Percentiles rank a stretch among this genome's conserved stretches.
These are phyloP conservation scores for Herpetotheres cachinnans DNA, from an alignment of 2,113 vertebrate species.

Conservation along the genomic window DNA sequence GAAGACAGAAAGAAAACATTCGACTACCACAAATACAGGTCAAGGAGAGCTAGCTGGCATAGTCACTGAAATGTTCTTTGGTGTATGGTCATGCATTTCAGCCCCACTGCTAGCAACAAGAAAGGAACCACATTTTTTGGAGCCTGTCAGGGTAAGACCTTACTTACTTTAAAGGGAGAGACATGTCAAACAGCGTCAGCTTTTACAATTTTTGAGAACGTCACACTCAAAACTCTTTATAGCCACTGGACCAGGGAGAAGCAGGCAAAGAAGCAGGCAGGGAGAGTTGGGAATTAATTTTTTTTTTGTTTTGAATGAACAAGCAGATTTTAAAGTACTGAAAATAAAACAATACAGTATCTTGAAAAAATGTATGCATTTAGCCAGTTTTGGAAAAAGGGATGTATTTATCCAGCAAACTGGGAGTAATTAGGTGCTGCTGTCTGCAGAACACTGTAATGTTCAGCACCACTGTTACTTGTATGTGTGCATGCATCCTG, in stretches of 20 bases:
- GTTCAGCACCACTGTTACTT: background rate
- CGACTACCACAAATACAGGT: background rate
- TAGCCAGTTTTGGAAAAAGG: background rate
- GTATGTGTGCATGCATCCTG: too few relatives aligned
- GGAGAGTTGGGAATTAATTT: background rate
- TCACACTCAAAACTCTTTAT: background rate
- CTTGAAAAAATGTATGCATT: background rate
- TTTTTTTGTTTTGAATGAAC: background rate
- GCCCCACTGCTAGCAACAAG: background rate
- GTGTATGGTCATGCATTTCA: background rate
- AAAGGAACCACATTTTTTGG: background rate
- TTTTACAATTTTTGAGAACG: background rate
- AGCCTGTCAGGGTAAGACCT: background rate
- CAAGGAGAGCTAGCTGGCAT: background rate
- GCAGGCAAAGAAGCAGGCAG: background rate
- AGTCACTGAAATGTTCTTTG: background rate
- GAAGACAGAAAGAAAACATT: background rate
- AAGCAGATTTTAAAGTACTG: background rate
- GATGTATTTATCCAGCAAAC: background rate
- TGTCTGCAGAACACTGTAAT: background rate
- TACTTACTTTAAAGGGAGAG: background rate
- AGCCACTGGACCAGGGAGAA: background rate
- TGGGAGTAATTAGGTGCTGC: background rate
- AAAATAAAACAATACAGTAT: background rate
- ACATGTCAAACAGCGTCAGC: background rate